These are phyloP conservation scores for Anodontia alba DNA, from an alignment of 2,888 invertebrate species.

Conservation along the genomic window DNA sequence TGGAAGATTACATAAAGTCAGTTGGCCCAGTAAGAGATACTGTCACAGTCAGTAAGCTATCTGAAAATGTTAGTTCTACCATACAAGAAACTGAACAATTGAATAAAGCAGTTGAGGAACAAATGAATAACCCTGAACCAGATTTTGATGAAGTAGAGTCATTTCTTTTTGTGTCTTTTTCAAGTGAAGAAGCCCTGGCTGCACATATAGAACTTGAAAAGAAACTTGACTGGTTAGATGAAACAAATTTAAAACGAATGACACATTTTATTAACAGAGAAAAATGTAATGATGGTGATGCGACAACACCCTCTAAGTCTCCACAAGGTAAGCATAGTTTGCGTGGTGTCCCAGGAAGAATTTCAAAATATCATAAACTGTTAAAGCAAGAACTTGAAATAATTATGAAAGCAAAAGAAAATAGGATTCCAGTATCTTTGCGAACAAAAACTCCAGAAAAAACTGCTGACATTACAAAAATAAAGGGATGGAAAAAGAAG, in stretches of 20 bases:
- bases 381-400: conserved; percentile 68
- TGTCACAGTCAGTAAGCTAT: background rate
- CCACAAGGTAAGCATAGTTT: conserved; percentile 68
- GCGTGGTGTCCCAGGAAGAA: conserved; percentile 75
- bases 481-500: conserved; percentile 80
- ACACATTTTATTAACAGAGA: conserved; percentile 54
- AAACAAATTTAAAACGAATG: conserved; percentile 40
- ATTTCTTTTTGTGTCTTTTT: conserved; percentile 78
- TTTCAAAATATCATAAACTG: conserved; percentile 74
- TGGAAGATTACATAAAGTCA: conserved; percentile 67
- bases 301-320: conserved; percentile 55
- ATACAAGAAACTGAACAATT: background rate
- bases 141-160: conserved; percentile 81
- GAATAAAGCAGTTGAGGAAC: background rate
- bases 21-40: background rate
- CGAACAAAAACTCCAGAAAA: conserved; percentile 59
- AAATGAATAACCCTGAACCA: conserved; percentile 64
- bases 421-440: conserved; percentile 33
- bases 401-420: conserved; percentile 43
- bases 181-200: conserved; percentile 70
- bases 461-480: conserved; percentile 77
- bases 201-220: conserved; percentile 77
- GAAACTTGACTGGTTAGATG: conserved; percentile 58
- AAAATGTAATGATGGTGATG: conserved; percentile 45
- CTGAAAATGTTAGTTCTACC: background rate